Conservation (phyloP, 2,888 invertebrate genomes). For the Cosmia trapezina region DNA sequence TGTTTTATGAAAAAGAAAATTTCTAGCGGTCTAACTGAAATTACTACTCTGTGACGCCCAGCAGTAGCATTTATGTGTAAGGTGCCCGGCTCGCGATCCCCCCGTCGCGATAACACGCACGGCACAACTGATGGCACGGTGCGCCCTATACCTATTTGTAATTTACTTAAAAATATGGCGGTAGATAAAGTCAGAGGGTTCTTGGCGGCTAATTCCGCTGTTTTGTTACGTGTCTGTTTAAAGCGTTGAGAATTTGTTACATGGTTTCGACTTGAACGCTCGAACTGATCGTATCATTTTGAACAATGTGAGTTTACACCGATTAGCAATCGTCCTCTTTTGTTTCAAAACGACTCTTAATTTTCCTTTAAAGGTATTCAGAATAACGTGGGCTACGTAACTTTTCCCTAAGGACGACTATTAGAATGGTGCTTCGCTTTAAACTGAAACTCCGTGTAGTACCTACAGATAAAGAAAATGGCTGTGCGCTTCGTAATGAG, state of each 20-base stretch:
- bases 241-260: conserved; percentile 74
- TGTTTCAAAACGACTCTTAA: conserved; percentile 37
- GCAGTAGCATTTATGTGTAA: conserved; percentile 74
- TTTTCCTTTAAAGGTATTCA: conserved; percentile 49
- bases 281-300: conserved; percentile 56
- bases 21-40: neutral
- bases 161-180: conserved; percentile 89
- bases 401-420: conserved; percentile 40
- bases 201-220: conserved; percentile 81
- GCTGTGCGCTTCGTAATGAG: conserved; percentile 40
- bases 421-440: conserved; percentile 27
- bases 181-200: conserved; percentile 82
- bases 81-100: conserved; percentile 83
- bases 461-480: conserved; percentile 58
- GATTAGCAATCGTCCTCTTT: conserved; percentile 53
- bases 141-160: conserved; percentile 87
- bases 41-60: conserved; percentile 64
- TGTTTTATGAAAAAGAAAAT: neutral
- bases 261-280: conserved; percentile 57
- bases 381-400: conserved; percentile 41
- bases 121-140: conserved; percentile 84
- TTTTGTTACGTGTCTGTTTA: conserved; percentile 76
- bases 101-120: conserved; percentile 87
- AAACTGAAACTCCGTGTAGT: conserved; percentile 31
- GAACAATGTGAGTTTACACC: conserved; percentile 45